phyloP scores from a whole-genome alignment of 2,113 vertebrate genomes.

The Equus przewalskii region DNA sequence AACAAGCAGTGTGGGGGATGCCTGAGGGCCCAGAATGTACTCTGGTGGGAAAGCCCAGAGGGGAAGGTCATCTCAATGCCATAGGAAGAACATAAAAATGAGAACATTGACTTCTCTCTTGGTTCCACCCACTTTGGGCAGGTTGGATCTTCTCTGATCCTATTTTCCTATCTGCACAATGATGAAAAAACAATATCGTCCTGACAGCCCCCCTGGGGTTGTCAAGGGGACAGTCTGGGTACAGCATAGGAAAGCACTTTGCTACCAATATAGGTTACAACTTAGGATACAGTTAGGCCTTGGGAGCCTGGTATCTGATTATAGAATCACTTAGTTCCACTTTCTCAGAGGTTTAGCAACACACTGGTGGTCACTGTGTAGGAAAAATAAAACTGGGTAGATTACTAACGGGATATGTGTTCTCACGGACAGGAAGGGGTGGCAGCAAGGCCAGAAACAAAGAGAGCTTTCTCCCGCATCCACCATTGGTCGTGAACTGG shows the following conservation, averaged over 20 bases:
- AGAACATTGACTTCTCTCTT: background rate
- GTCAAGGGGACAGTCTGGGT: background rate
- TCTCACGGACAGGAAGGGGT: background rate
- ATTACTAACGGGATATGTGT: background rate
- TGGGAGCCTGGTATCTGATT: background rate
- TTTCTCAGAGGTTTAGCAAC: background rate
- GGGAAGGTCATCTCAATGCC: background rate
- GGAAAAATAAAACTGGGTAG: background rate
- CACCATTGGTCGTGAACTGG: background rate
- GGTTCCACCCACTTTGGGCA: background rate
- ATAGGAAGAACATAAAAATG: background rate
- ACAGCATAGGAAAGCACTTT: background rate
- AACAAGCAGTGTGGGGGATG: too few relatives aligned
- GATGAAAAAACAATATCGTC: background rate
- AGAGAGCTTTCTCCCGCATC: background rate
- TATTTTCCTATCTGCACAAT: background rate
- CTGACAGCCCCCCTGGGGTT: background rate
- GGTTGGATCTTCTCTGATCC: background rate
- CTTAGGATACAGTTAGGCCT: background rate
- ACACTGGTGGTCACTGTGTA: background rate
- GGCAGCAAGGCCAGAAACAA: background rate
- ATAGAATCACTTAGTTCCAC: background rate
- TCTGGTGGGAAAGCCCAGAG: background rate
- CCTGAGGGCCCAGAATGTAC: background rate
- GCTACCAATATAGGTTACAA: background rate